A percentile compares a stretch with the other conserved stretches of the same genome.
phyloP scores from a whole-genome alignment of 2,797 vertebrate species.

The Iguana delicatissima region DNA sequence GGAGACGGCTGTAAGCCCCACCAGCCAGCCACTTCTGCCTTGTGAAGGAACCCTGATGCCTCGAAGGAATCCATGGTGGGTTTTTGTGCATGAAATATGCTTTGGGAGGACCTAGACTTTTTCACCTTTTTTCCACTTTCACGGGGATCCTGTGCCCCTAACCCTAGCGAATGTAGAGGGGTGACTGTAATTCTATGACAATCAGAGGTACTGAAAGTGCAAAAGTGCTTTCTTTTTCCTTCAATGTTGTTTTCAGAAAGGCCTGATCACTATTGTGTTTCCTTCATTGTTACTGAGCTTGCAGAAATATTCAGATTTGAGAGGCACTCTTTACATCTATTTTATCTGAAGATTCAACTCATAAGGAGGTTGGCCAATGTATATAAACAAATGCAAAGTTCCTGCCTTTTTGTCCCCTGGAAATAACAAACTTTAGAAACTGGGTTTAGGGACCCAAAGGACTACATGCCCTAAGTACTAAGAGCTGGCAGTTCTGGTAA shows the following conservation, averaged over 20 bases:
- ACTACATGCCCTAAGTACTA: background rate
- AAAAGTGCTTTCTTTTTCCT: background rate
- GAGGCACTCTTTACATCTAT: background rate
- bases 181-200: background rate
- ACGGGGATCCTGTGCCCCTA: too few relatives aligned
- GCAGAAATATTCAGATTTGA: background rate
- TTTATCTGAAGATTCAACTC: background rate
- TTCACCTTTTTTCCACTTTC: too few relatives aligned
- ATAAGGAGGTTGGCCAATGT: background rate
- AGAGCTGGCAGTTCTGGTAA: background rate
- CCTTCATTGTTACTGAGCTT: background rate
- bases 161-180: too few relatives aligned
- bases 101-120: too few relatives aligned
- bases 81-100: too few relatives aligned
- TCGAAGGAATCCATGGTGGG: too few relatives aligned
- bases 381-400: background rate
- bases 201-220: background rate
- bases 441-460: background rate
- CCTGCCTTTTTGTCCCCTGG: background rate
- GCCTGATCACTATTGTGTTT: background rate
- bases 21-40: too few relatives aligned
- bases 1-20: too few relatives aligned
- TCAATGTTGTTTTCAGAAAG: background rate
- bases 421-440: background rate
- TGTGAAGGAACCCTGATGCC: too few relatives aligned